phyloP scores from a whole-genome alignment of 2,113 vertebrate genomes.

The Eudorcas thomsonii region DNA sequence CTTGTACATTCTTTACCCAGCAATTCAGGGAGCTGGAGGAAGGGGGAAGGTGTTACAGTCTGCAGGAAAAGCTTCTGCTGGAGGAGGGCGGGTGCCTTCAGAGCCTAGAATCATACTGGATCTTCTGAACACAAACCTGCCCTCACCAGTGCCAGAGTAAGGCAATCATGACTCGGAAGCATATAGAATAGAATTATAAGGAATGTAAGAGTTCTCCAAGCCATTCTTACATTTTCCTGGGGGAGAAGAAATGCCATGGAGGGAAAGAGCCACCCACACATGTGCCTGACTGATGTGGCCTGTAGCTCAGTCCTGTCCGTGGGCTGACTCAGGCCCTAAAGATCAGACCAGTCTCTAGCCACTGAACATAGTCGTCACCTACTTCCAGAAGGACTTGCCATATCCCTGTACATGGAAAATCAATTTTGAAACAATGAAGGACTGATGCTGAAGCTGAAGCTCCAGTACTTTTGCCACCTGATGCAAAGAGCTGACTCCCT shows the following conservation, averaged over 20 bases:
- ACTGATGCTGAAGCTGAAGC: neutral
- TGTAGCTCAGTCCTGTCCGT: fast-evolving
- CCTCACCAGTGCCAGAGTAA: neutral
- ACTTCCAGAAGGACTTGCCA: neutral
- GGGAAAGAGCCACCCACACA: neutral
- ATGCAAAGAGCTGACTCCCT: neutral
- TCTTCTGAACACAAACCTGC: neutral
- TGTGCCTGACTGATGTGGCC: neutral
- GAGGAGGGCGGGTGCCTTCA: neutral
- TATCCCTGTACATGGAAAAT: neutral
- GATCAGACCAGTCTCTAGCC: neutral
- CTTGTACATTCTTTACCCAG: fast-evolving
- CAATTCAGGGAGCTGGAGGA: neutral
- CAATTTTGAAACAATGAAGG: neutral
- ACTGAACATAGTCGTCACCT: neutral
- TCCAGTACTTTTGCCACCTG: neutral
- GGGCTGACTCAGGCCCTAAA: neutral
- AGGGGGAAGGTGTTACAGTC: fast-evolving
- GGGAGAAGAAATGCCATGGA: neutral
- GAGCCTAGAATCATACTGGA: neutral
- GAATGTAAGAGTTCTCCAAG: neutral
- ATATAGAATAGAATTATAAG: neutral
- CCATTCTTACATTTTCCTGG: neutral
- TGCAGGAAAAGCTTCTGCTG: fast-evolving
- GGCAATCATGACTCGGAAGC: neutral